These are phyloP conservation scores for Eudemis profundana DNA, from an alignment of 2,888 invertebrate species.

Conservation along the genomic window DNA sequence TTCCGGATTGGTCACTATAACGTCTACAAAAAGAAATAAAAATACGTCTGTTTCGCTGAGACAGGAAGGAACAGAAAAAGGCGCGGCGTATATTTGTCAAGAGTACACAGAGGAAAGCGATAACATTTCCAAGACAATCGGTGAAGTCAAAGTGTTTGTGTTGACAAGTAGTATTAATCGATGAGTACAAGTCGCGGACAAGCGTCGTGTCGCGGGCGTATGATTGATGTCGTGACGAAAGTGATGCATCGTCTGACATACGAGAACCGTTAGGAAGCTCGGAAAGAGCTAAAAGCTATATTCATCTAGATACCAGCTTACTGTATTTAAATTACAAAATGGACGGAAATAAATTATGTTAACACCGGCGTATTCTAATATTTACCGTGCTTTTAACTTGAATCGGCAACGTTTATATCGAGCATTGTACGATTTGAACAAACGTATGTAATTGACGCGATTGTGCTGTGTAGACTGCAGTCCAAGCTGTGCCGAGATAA, in stretches of 20 bases:
- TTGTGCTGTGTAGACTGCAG: not conserved
- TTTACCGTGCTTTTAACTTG: not conserved
- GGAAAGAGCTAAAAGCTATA: constrained; percentile 33
- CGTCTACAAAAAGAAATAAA: not conserved
- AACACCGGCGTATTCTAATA: not conserved
- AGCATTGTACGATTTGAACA: not conserved
- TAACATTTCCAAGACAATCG: constrained; percentile 37
- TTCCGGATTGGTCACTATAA: not conserved
- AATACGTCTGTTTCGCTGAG: not conserved
- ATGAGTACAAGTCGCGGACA: constrained; percentile 47
- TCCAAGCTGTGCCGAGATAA: not conserved
- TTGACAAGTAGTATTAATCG: constrained; percentile 50
- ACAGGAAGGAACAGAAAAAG: constrained; percentile 35
- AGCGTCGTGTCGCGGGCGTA: constrained; percentile 46
- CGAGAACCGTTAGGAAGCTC: constrained; percentile 38
- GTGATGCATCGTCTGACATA: constrained; percentile 55
- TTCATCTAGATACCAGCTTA: constrained; percentile 20
- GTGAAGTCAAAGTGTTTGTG: constrained; percentile 38
- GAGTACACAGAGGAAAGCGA: constrained; percentile 28
- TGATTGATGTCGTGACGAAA: constrained; percentile 59
- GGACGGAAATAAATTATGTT: no score
- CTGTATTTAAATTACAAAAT: constrained; percentile 12
- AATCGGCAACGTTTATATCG: not conserved
- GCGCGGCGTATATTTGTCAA: constrained; percentile 19
- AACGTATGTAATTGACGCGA: not conserved